phyloP scores from a whole-genome alignment of 92 coral and sea anemone genomes.

The Desmophyllum pertusum region DNA sequence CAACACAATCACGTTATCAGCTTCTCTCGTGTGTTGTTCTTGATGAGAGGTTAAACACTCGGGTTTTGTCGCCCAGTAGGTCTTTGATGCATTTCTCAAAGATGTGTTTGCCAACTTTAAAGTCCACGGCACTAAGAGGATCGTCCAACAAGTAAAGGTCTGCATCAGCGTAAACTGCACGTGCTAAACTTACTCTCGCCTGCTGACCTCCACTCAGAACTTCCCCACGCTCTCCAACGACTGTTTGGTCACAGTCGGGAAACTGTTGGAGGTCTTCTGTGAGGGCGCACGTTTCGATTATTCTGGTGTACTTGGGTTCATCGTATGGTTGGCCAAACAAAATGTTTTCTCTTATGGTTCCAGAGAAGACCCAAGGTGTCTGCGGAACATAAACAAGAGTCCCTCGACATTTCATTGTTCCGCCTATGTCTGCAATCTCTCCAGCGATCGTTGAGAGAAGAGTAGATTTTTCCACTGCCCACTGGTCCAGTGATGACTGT shows the following conservation, averaged over 20 bases:
- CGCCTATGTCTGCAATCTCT: neutral
- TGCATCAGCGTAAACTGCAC: conserved; percentile 13
- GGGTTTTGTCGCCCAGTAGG: neutral
- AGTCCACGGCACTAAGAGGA: conserved; percentile 10
- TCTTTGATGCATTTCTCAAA: conserved; percentile 9
- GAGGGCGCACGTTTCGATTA: conserved; percentile 11
- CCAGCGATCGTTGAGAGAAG: conserved; percentile 1
- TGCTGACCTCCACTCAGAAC: conserved; percentile 23
- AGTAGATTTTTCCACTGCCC: conserved; percentile 3
- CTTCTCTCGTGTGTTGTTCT: conserved; percentile 6
- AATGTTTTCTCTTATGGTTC: conserved; percentile 25
- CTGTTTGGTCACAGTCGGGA: conserved; percentile 21
- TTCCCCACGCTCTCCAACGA: conserved; percentile 19
- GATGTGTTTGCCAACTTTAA: conserved; percentile 19
- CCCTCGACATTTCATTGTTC: neutral
- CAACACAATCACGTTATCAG: conserved; percentile 6
- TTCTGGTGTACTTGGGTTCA: conserved; percentile 3
- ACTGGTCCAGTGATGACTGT: neutral
- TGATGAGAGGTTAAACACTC: conserved; percentile 1
- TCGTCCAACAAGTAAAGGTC: conserved; percentile 20
- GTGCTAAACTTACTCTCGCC: conserved; percentile 19
- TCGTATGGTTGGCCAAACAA: conserved; percentile 17
- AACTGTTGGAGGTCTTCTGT: conserved; percentile 4
- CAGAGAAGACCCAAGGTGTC: conserved; percentile 19
- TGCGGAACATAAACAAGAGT: conserved; percentile 3